phyloP scores from a whole-genome alignment of 2,797 vertebrate genomes.

The Labroides dimidiatus region DNA sequence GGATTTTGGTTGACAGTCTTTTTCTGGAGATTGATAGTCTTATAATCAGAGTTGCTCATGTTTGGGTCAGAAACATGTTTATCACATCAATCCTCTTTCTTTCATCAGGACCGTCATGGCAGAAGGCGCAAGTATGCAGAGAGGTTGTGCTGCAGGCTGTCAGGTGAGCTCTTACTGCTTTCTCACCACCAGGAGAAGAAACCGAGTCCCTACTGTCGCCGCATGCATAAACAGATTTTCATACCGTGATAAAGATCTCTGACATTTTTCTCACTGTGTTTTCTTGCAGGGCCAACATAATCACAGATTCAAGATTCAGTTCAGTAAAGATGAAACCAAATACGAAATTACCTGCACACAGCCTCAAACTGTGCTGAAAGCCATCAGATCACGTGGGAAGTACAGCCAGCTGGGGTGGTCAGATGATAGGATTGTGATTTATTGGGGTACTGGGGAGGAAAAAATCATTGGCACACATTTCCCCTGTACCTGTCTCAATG shows the following conservation, averaged over 20 bases:
- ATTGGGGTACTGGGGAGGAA: fast-evolving
- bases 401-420: fast-evolving
- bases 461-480: conserved; percentile 37
- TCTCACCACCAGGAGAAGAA: no score
- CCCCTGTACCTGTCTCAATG: conserved; percentile 14
- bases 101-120: no score
- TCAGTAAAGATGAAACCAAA: fast-evolving
- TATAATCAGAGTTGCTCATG: no score
- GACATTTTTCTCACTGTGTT: not conserved
- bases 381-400: not conserved
- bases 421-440: conserved; percentile 33
- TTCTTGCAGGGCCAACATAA: conserved; percentile 2
- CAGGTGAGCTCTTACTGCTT: no score
- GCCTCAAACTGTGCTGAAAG: conserved; percentile 4
- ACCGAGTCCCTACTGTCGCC: no score
- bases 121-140: no score
- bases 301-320: fast-evolving
- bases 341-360: fast-evolving
- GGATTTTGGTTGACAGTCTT: no score
- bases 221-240: not conserved
- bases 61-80: no score
- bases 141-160: no score
- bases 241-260: not conserved
- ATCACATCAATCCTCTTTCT: no score
- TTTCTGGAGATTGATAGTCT: no score